These are phyloP conservation scores for Dipodomys stephensi DNA, from an alignment of 2,113 vertebrate species.

Conservation along the genomic window DNA sequence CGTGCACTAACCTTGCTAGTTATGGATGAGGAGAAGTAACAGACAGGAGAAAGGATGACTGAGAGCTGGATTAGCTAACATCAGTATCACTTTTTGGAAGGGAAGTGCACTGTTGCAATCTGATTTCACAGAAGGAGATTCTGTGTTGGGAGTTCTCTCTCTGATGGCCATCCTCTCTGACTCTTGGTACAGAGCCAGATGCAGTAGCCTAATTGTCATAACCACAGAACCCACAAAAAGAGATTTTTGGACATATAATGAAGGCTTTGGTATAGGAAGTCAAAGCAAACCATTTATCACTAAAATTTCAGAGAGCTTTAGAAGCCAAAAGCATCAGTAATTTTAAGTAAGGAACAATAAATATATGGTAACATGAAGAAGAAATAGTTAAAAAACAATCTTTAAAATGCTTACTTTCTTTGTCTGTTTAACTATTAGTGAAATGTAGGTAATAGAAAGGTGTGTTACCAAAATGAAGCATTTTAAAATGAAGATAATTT, in stretches of 20 bases:
- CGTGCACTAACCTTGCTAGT: background rate
- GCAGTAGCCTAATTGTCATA: constrained; percentile 62
- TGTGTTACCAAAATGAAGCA: constrained; percentile 59
- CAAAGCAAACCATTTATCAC: constrained; percentile 52
- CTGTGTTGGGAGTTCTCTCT: background rate
- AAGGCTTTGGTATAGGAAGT: constrained; percentile 57
- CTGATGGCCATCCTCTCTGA: background rate
- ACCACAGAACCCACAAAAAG: constrained; percentile 67
- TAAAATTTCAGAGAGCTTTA: constrained; percentile 16
- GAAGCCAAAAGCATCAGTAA: constrained; percentile 25
- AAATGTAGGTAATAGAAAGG: background rate
- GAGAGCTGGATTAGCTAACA: background rate
- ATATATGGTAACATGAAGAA: background rate
- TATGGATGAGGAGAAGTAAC: background rate
- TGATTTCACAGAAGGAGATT: background rate
- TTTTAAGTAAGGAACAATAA: constrained; percentile 47
- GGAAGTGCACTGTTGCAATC: background rate
- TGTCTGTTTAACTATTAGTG: constrained; percentile 11
- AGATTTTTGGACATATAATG: constrained; percentile 52
- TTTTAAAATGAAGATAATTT: constrained; percentile 71
- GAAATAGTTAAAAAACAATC: background rate
- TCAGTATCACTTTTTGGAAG: background rate
- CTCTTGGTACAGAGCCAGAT: constrained; percentile 18
- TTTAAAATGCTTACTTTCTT: constrained; percentile 9
- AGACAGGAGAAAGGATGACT: background rate